Percentiles rank a stretch among this genome's conserved stretches.
Evolutionary conservation across 2,113 vertebrate species (phyloP).

Genomic region (Colistium nudipinnis): DNA sequence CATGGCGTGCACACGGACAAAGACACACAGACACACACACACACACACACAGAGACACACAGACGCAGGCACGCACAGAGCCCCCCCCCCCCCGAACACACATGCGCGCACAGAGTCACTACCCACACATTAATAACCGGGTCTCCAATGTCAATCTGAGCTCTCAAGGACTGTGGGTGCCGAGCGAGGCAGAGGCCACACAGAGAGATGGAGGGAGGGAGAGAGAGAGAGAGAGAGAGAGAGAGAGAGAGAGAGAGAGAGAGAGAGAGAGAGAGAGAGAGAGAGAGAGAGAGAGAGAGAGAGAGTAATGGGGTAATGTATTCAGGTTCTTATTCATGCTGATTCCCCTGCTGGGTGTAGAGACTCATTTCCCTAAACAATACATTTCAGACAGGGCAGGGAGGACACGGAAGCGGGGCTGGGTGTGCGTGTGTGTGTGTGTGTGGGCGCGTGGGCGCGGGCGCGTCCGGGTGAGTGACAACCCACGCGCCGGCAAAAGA

Average conservation of each 20-base stretch:
- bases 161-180: slow-evolving; percentile 73
- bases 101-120: slow-evolving; percentile 25
- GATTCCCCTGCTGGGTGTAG: slow-evolving; percentile 68
- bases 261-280: slow-evolving; percentile 17
- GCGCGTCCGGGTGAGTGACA: slow-evolving; percentile 37
- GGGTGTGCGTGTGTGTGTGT: slow-evolving; percentile 20
- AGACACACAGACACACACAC: slow-evolving; percentile 6
- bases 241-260: slow-evolving; percentile 15
- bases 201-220: slow-evolving; percentile 22
- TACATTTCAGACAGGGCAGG: slow-evolving; percentile 71
- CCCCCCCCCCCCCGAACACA: neutral
- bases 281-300: slow-evolving; percentile 15
- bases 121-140: slow-evolving; percentile 68
- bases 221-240: neutral
- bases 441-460: too few relatives aligned
- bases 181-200: slow-evolving; percentile 68
- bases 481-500: too few relatives aligned
- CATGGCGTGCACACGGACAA: neutral
- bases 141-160: slow-evolving; percentile 77
- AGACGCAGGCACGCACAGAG: slow-evolving; percentile 10
- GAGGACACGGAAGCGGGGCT: slow-evolving; percentile 58
- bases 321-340: slow-evolving; percentile 74
- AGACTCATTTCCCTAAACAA: slow-evolving; percentile 79
- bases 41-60: slow-evolving; percentile 21
- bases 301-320: slow-evolving; percentile 69